A percentile compares a stretch with the other conserved stretches of the same genome.
These are phyloP conservation scores for Mycalesis mineus DNA, from an alignment of 2,888 invertebrate species.

Conservation along the genomic window DNA sequence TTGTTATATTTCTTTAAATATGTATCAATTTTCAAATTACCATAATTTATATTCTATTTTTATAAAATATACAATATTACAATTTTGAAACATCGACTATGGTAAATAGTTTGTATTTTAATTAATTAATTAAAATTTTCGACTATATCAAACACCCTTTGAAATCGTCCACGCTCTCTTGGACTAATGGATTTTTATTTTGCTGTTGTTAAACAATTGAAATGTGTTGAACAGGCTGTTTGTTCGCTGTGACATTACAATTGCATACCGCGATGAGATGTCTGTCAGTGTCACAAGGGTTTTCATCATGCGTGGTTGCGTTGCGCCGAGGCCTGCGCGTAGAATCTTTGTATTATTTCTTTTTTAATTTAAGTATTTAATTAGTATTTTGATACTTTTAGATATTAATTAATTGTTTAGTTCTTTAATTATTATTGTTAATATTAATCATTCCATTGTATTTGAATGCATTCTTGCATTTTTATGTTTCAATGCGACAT, in stretches of 20 bases:
- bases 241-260: neutral
- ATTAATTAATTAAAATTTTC: too few species aligned
- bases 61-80: too few species aligned
- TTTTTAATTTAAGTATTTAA: slow-evolving; percentile 58
- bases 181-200: neutral
- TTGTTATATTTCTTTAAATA: too few species aligned
- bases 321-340: slow-evolving; percentile 40
- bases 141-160: neutral
- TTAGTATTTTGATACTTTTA: slow-evolving; percentile 69
- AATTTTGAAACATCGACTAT: too few species aligned
- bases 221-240: neutral
- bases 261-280: neutral
- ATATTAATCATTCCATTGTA: slow-evolving; percentile 70
- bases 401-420: slow-evolving; percentile 42
- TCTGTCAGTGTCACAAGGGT: too few species aligned
- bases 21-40: too few species aligned
- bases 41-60: too few species aligned
- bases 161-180: neutral
- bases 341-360: slow-evolving; percentile 47
- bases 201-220: neutral
- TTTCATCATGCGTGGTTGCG: slow-evolving; percentile 5
- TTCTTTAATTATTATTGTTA: slow-evolving; percentile 39
- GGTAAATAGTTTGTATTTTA: too few species aligned
- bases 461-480: slow-evolving; percentile 33
- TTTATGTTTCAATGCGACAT: slow-evolving; percentile 36